Evolutionary conservation across 2,888 invertebrate genomes (phyloP).

Genomic region (Choreutis nemorana): DNA sequence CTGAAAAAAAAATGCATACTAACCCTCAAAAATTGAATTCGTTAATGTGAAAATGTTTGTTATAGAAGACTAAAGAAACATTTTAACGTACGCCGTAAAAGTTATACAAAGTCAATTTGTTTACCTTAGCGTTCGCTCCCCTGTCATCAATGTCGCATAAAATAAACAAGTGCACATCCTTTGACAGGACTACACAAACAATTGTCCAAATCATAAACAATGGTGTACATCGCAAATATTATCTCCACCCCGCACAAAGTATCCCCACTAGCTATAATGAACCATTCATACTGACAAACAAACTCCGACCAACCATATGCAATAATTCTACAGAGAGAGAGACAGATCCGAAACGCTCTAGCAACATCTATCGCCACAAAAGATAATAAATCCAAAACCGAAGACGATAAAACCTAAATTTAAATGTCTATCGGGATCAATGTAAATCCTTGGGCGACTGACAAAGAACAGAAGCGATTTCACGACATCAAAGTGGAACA

Average conservation of each 20-base stretch:
- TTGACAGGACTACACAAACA: constrained; percentile 62
- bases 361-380: constrained; percentile 45
- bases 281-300: constrained; percentile 64
- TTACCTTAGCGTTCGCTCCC: constrained; percentile 26
- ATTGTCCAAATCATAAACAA: constrained; percentile 65
- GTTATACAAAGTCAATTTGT: constrained; percentile 28
- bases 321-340: constrained; percentile 50
- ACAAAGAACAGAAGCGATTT: constrained; percentile 65
- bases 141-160: constrained; percentile 24
- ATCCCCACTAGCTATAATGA: constrained; percentile 62
- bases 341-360: constrained; percentile 30
- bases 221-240: constrained; percentile 63
- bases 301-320: constrained; percentile 64
- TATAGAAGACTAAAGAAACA: too few species aligned
- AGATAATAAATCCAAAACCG: constrained; percentile 51
- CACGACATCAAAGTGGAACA: constrained; percentile 66
- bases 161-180: constrained; percentile 63
- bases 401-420: constrained; percentile 53
- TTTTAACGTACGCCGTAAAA: too few species aligned
- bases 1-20: too few species aligned
- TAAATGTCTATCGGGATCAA: constrained; percentile 46
- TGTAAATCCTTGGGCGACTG: constrained; percentile 56
- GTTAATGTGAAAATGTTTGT: too few species aligned
- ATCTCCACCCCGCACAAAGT: constrained; percentile 47
- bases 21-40: too few species aligned